A percentile compares a stretch with the other conserved stretches of the same genome.
These are phyloP conservation scores for Cryptoprocta ferox DNA, from an alignment of 2,797 vertebrate genomes.

Conservation along the genomic window DNA sequence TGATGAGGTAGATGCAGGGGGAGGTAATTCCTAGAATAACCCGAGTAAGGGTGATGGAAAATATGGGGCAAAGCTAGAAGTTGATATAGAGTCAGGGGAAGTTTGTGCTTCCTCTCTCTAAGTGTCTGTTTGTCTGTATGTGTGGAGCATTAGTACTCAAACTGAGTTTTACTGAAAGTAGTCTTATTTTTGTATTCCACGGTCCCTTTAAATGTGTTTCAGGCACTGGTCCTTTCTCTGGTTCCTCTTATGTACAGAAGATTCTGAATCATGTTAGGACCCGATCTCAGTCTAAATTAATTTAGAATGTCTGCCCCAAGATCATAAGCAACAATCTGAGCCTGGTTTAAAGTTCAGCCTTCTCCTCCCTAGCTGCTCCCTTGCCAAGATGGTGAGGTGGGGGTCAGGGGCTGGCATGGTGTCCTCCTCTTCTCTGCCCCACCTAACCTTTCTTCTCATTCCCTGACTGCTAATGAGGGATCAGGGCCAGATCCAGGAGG, in stretches of 20 bases:
- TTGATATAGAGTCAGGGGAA: not conserved
- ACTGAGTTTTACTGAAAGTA: not conserved
- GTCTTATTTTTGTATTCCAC: not conserved
- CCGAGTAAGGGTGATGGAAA: not conserved
- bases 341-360: not conserved
- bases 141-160: too few relatives aligned
- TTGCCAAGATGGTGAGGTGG: not conserved
- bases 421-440: not conserved
- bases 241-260: not conserved
- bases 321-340: not conserved
- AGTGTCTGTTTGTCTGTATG: not conserved
- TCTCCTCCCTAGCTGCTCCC: not conserved
- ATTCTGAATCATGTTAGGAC: not conserved
- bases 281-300: not conserved
- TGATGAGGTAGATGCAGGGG: not conserved
- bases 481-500: not conserved
- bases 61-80: not conserved
- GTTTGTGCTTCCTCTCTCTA: not conserved
- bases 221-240: not conserved
- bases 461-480: not conserved
- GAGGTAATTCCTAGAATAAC: too few relatives aligned
- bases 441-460: not conserved
- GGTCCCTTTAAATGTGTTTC: not conserved
- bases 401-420: not conserved
- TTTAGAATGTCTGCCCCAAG: not conserved